phyloP scores from a whole-genome alignment of 1,140 invertebrate genomes.

The Drosophila subpulchrella region DNA sequence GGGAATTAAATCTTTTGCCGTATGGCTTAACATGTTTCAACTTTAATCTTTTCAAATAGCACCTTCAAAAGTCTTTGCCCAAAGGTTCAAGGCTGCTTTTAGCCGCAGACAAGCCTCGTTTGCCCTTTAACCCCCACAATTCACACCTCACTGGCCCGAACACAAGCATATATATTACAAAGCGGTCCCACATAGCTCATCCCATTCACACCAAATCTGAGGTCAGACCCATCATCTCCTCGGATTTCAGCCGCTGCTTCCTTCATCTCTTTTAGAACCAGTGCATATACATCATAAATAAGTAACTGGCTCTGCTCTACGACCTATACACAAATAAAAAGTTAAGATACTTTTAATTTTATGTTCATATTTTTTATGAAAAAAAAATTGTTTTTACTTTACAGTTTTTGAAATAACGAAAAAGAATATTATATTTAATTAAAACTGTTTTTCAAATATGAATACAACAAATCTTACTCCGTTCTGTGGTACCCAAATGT shows the following conservation, averaged over 20 bases:
- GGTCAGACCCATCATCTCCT: slow-evolving; percentile 43
- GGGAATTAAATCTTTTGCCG: slow-evolving; percentile 5
- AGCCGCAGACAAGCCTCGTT: slow-evolving; percentile 19
- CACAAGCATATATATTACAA: slow-evolving; percentile 12
- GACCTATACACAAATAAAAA: slow-evolving; percentile 9
- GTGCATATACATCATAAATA: slow-evolving; percentile 54
- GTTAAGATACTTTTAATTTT: neutral
- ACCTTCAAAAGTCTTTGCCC: slow-evolving; percentile 4
- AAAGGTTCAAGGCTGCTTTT: slow-evolving; percentile 45
- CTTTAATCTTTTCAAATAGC: slow-evolving; percentile 3
- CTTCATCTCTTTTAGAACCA: slow-evolving; percentile 25
- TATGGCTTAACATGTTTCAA: neutral
- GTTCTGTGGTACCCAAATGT: too few species aligned
- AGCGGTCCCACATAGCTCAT: slow-evolving; percentile 27
- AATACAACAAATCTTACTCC: too few species aligned
- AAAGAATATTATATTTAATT: too few species aligned
- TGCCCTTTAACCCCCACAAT: slow-evolving; percentile 17
- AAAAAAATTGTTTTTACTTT: too few species aligned
- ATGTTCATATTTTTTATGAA: too few species aligned
- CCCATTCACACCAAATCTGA: slow-evolving; percentile 47
- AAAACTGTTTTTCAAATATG: too few species aligned
- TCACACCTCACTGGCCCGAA: slow-evolving; percentile 16
- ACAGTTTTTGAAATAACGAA: too few species aligned
- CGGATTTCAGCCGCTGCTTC: slow-evolving; percentile 8
- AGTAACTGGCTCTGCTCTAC: slow-evolving; percentile 17